Evolutionary conservation across 2,797 vertebrate species (phyloP), one percentile per base, ranked within the genome.

Genomic region (Phalloptychus januarius): DNA sequence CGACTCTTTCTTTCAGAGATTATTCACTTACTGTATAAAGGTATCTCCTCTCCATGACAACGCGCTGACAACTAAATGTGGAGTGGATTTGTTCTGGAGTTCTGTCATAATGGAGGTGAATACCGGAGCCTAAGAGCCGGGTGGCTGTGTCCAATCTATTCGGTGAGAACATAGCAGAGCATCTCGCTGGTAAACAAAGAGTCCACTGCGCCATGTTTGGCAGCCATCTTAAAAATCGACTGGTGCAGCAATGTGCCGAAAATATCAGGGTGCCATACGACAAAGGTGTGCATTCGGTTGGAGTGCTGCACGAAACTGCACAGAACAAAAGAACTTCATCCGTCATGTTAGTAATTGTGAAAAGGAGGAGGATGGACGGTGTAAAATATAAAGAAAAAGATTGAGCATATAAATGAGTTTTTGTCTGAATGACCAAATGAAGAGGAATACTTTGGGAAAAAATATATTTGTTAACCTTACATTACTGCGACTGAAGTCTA

Each of bases 41-140:
- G 91, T 86, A 88, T 91, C 89, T 91, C 85, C 88, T 89, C 74
- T 91, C 87, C 91, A 93, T 89, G 92, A 92, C 92, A 90, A 91
- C 86, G 84, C 81, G 79, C 78, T 83, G 92, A 91, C 86, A 87
- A 86, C 83, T 90, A 91, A 95, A 92, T 91, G 88, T 84, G 88
- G 50, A 71, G 78, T 69, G 83, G 88, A 94, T 95, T 94, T 86
- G 92, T 93, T 95, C 93, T 91, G 94, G 90, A 86, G 87, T 89
- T 90, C 86, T 78, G 81, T 85, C 87, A 90, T 92, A 93, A 88
- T 82, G 85, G 88, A 52, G 80, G 58, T 85, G 89, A 93, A 90
- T 71, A 70, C 88, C 48, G 84, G 83, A 88, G 88, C 88, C 83
- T 71, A 77, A 83, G 79, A 83, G 71, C 13, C 40, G 83, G 74